Base-by-base conservation (phyloP, 2,113 vertebrate species). In the Ascaphus truei region DNA sequence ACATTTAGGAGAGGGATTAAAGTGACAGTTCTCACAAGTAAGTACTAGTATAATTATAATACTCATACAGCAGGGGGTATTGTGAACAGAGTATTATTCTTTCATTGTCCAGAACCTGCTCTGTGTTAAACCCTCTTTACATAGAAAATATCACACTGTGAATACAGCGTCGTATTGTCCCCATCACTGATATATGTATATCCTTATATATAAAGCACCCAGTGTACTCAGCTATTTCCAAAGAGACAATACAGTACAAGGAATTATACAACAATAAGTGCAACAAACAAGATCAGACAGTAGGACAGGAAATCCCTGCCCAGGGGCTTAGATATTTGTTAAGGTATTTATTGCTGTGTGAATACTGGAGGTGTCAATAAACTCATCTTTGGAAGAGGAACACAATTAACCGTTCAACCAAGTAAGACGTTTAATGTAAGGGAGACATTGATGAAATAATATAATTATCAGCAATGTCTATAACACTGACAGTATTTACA, bases 311-410 rank as follows among this genome's bases (percentile, higher is more conserved):
- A 12, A 12, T 37, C 10, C 15, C 15, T 37, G 10, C 5, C 10
- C 15, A 6, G 15, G 10, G 73, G 50, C 30, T 1, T 2, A 47
- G 25, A 55, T 81, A 64, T 80, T 76, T 83, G 81, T 72, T 74
- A 71, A 73, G 76, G 74, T 58, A 61, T 60, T 75, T 80, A 58
- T 73, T 56, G 75, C 64, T 74, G 68, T 80, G 64, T 73, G 72
- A 41, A 31, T 4, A 60, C 37, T 29, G 6, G 3, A 79, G 36
- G 2, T 66, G n/a, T n/a, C 50, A 8, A 12, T 15, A 50, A 10
- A 7, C 16, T 31, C n/a, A 30, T 16, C 10, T 61, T 61, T 45
- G 58, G 36, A 13, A 61, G 7, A 30, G 58, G 58, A 7, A 61
- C 58, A 30, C 25, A 29, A n/a, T 22, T 61, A 43, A 29, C 2